Percentiles rank a stretch among this genome's conserved stretches.
Evolutionary conservation across 2,888 invertebrate species (phyloP).

Genomic region (Metacarcinus magister): DNA sequence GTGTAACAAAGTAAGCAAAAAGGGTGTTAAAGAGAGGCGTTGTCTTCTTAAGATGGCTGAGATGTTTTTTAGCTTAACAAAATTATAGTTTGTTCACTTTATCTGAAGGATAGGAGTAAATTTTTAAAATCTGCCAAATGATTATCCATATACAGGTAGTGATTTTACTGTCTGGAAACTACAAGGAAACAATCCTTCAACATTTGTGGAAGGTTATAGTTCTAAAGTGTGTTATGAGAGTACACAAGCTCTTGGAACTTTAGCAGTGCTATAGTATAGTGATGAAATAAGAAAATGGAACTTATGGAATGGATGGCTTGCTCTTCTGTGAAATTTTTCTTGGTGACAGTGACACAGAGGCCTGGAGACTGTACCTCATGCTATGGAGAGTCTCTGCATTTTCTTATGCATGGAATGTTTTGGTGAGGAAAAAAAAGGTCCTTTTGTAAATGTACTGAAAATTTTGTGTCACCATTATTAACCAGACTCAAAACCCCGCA

Average conservation of each 20-base stretch:
- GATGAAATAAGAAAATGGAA: background rate
- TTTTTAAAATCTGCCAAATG: background rate
- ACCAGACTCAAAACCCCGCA: conserved; percentile 45
- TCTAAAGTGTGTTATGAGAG: conserved; percentile 23
- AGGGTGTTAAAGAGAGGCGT: background rate
- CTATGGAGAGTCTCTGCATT: conserved; percentile 34
- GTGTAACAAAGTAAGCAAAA: background rate
- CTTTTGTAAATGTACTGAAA: conserved; percentile 53
- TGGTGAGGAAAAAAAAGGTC: conserved; percentile 33
- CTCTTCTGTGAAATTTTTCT: conserved; percentile 29
- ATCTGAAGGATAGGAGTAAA: background rate
- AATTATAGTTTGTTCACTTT: conserved; percentile 10
- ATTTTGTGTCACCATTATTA: conserved; percentile 32
- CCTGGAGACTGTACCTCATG: conserved; percentile 28
- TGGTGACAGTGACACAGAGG: conserved; percentile 29
- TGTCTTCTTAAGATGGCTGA: background rate
- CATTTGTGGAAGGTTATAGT: background rate
- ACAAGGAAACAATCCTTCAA: background rate
- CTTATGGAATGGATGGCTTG: background rate
- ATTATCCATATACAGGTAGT: conserved; percentile 9
- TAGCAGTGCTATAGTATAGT: conserved; percentile 14
- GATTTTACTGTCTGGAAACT: conserved; percentile 36
- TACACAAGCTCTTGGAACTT: background rate
- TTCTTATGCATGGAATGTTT: conserved; percentile 29
- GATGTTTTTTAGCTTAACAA: background rate